Conservation (phyloP, 2,888 invertebrate genomes). For the Cheilosia grossa region DNA sequence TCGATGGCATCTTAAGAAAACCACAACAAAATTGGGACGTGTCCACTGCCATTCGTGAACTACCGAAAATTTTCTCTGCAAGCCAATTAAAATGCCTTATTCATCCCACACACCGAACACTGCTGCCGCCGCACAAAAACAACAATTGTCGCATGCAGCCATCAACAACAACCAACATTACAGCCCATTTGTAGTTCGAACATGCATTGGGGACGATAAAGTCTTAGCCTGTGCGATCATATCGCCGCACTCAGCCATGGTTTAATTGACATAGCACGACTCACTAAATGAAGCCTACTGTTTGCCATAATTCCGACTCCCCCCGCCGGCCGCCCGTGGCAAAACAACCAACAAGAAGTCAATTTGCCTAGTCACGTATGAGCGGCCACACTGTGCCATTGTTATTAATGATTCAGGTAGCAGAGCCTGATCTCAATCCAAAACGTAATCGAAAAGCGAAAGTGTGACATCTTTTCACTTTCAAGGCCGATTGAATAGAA, state of each 20-base stretch:
- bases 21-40: constrained; percentile 59
- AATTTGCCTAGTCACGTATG: constrained; percentile 59
- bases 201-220: constrained; percentile 69
- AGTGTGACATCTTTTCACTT: constrained; percentile 75
- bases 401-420: constrained; percentile 70
- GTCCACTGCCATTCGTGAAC: constrained; percentile 57
- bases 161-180: constrained; percentile 52
- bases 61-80: constrained; percentile 71
- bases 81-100: constrained; percentile 71
- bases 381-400: constrained; percentile 9
- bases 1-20: constrained; percentile 61
- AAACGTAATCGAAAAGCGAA: constrained; percentile 74
- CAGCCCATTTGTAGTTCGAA: constrained; percentile 68
- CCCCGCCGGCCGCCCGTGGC: not conserved
- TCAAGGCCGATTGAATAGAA: constrained; percentile 69
- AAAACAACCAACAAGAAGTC: constrained; percentile 28
- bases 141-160: constrained; percentile 32
- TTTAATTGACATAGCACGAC: constrained; percentile 71
- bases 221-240: constrained; percentile 57
- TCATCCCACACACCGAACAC: constrained; percentile 58
- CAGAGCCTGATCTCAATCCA: constrained; percentile 72
- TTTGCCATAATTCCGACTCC: constrained; percentile 41
- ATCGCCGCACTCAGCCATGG: constrained; percentile 48
- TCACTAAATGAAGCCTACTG: constrained; percentile 66
- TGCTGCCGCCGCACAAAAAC: not conserved